Evolutionary conservation across 2,113 vertebrate genomes (phyloP).

Genomic region (Sebastes schlegelii): DNA sequence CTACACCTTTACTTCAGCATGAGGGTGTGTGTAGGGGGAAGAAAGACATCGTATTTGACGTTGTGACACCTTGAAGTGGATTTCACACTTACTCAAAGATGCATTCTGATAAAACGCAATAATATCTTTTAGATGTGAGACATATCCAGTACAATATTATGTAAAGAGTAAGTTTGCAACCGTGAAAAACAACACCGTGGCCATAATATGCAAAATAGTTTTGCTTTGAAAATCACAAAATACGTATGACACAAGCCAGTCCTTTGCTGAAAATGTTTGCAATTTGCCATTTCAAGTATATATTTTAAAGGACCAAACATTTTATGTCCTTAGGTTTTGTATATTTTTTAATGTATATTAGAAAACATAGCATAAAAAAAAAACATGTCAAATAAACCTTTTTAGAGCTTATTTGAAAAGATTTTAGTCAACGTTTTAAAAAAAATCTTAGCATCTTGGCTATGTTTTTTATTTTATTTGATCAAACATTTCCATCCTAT

Average conservation of each 20-base stretch:
- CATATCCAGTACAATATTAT: not conserved
- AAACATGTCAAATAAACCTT: not conserved
- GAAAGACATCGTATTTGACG: conserved; percentile 7
- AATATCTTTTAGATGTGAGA: not conserved
- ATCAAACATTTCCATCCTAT: not conserved
- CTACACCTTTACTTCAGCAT: not conserved
- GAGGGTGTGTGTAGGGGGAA: not conserved
- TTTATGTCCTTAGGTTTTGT: not conserved
- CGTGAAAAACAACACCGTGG: not conserved
- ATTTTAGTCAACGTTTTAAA: not conserved
- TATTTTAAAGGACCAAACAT: not conserved
- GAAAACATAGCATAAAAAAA: not conserved
- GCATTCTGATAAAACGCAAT: not conserved
- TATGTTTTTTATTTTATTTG: not conserved
- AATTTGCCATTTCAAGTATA: not conserved
- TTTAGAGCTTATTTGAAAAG: not conserved
- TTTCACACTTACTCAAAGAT: conserved; percentile 13
- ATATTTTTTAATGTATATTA: not conserved
- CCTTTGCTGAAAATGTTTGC: not conserved
- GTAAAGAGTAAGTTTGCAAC: not conserved
- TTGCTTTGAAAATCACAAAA: not conserved
- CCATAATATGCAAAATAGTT: not conserved
- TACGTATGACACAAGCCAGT: not conserved
- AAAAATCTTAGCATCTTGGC: not conserved
- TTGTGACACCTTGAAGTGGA: not conserved